Percentiles rank a stretch among this genome's conserved stretches.
phyloP scores from a whole-genome alignment of 2,113 vertebrate species.

The Turdus rufiventris region DNA sequence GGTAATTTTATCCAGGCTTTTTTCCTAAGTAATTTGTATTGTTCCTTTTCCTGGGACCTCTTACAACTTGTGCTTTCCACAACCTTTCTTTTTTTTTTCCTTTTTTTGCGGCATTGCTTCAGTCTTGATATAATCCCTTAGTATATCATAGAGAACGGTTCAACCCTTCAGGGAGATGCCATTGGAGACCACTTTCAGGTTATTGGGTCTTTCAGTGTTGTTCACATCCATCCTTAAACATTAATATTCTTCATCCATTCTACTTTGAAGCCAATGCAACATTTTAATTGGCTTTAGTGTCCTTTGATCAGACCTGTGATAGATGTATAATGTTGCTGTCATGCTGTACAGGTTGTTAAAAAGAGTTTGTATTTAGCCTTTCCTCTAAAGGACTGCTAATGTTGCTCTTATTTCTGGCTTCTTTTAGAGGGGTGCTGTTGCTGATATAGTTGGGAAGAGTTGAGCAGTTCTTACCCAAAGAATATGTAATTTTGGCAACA shows the following conservation, averaged over 20 bases:
- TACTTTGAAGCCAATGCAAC: background rate
- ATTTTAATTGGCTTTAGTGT: background rate
- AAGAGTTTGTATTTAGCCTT: background rate
- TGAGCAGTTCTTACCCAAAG: background rate
- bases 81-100: background rate
- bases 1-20: slow-evolving; percentile 29
- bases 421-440: background rate
- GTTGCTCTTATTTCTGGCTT: background rate
- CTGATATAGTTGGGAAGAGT: background rate
- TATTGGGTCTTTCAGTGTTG: background rate
- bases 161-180: background rate
- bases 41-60: background rate
- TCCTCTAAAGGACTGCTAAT: background rate
- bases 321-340: background rate
- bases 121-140: background rate
- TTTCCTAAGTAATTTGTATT: background rate
- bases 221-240: background rate
- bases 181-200: background rate
- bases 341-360: background rate
- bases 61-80: background rate
- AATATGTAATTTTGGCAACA: background rate
- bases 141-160: background rate
- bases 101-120: background rate
- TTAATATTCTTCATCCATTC: background rate
- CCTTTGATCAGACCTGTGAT: slow-evolving; percentile 2